phyloP scores from a whole-genome alignment of 2,113 vertebrate genomes.

The Urocynchramus pylzowi region DNA sequence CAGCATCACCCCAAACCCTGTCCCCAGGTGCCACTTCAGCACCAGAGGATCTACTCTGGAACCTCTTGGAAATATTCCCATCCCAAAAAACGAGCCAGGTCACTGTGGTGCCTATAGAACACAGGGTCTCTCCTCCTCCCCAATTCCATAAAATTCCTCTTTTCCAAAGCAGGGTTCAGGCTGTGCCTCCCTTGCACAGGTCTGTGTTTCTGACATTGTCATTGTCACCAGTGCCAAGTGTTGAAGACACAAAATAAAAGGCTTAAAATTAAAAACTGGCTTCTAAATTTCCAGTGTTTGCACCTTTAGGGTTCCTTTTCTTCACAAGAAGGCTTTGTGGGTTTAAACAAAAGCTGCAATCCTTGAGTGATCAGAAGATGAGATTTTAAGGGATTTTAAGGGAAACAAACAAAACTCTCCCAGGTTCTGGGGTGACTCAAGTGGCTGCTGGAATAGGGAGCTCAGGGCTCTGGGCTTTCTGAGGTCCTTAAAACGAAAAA shows the following conservation, averaged over 20 bases:
- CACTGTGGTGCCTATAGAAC: neutral
- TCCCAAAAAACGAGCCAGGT: neutral
- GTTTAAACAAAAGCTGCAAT: neutral
- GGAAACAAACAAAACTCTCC: rapidly evolving
- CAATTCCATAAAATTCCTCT: neutral
- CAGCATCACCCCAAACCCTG: neutral
- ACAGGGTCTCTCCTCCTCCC: neutral
- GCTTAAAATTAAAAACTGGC: neutral
- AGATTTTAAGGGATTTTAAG: neutral
- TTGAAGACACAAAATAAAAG: neutral
- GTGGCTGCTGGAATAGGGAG: neutral
- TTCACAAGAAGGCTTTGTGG: rapidly evolving
- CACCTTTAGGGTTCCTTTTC: neutral
- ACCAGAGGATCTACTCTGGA: neutral
- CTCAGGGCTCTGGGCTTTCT: neutral
- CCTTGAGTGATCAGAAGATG: neutral
- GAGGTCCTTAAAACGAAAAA: neutral
- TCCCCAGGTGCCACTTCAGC: neutral
- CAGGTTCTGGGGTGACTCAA: neutral
- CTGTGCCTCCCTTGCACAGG: neutral
- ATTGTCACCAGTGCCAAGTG: neutral
- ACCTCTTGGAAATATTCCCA: neutral
- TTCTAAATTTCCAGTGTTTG: neutral
- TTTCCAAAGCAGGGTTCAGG: neutral
- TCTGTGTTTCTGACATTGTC: neutral